Base-by-base conservation (phyloP, 2,797 vertebrate genomes). In the Mormyrops boulengeri region DNA sequence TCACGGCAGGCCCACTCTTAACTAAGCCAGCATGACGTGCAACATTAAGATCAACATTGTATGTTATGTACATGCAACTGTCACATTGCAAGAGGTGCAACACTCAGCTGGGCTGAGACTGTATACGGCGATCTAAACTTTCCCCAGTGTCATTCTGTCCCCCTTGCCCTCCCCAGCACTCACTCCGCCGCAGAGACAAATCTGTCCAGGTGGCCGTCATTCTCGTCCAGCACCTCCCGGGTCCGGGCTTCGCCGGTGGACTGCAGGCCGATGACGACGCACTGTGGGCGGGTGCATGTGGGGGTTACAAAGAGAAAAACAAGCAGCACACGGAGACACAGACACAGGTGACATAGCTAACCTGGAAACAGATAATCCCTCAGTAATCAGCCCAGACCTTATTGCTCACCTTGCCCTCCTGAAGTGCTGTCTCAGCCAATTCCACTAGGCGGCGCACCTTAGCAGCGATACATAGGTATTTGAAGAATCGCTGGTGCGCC, bases 241-340 rank as follows among this genome's bases (percentile, higher is more conserved):
- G 99, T 99, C n/a, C 99, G 97, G 0, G 98, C 98, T 94, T 99
- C 98, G 0, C 99, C 99, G 0, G 98, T 99, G n/a, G 99, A 99
- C 96, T 99, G 99, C 91, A 99, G 96, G 12, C 98, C 99, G 0
- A 99, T 98, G 87, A 99, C 98, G 0, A 99, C 95, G 22, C 98
- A 99, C 99, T 98, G 93, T 0, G 2, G 89, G 4, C 38, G 87
- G 88, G 19, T 30, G 55, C 34, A 60, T n/a, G 41, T 22, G 9
- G 17, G 47, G 22, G 22, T 85, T 12, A 49, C n/a, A 52, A 85
- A 30, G 0, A 6, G 49, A 30, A 84, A 12, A 49, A 84, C 17
- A 22, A 12, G 19, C n/a, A 44, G 7, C 17, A 12, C 7, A 49
- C 7, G 19, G 38, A 49, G 41, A 47, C 38, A 47, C 41, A 84